Base-by-base conservation (phyloP, 2,888 invertebrate species). In the Crioceris asparagi region DNA sequence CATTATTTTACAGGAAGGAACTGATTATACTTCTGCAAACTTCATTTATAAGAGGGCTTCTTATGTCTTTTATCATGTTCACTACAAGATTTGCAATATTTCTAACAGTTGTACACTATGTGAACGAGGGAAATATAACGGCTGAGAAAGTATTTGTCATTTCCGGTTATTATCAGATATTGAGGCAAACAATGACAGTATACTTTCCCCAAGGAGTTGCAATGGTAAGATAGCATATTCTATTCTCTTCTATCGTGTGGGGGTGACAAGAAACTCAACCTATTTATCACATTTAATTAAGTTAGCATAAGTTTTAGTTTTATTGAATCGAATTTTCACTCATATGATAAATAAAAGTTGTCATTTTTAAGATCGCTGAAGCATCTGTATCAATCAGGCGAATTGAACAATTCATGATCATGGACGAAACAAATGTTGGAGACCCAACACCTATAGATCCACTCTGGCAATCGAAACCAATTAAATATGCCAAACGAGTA, bases 1-100 rank as follows among this genome's bases (percentile, higher is more conserved):
- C 14, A n/a, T 32, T 17, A 26, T 34, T 40, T 56, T 57, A 30
- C 35, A 61, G 61, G 35, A 41, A 48, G 19, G 74, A 83, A 62
- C 65, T 82, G 49, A 59, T 53, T 2, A 66, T 74, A 15, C 64
- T 82, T 18, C 67, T 62, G 48, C 67, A 69, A 38, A 70, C 76
- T 3, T 72, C 75, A 8, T 73, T 72, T 47, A 71, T 81, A n/a
- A 67, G 77, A 44, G 80, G 79, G 33, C 59, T 75, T 23, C 73
- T 78, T 39, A 67, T 79, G 55, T 79, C 79, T 0, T 79, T 79
- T 50, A 78, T 81, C 56, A 68, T 86, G 44, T 83, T 83, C 49
- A 77, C 82, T 1, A 77, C 82, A 35, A 75, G 87, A 53, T 62
- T 75, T 2, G 77, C 82, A 1, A 65, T 86, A 26, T 83, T 83